Evolutionary conservation across 2,113 vertebrate genomes (phyloP), one percentile per base, ranked within the genome.

Genomic region (Anser brachyrhynchus): DNA sequence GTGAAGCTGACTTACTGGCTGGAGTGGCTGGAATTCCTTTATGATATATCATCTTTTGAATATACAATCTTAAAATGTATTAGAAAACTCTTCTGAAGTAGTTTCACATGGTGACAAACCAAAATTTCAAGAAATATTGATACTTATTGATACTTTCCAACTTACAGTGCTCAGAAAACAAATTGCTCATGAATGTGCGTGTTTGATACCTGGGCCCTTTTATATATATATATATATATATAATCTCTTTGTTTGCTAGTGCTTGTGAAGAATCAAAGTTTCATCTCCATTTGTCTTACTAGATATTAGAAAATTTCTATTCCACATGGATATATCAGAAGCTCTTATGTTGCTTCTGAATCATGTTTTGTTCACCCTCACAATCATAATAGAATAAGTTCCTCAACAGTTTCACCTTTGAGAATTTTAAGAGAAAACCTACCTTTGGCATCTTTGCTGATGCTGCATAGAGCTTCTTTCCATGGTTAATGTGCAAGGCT

Each of bases 141-240:
- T n/a, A 86, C 1, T 37, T 59, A 35, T 35, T 35, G 35, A 35
- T 35, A 35, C 8, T 54, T 81, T 70, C 10, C 18, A 62, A 10
- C 70, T 87, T 82, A 41, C 31, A 44, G 8, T 29, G 10, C 7
- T 65, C 9, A 84, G 23, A 79, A 58, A 77, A 55, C 2, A 84
- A 88, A 11, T 1, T 21, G 17, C 2, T 1, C 11, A 65, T 87
- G 17, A 58, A 25, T 16, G 3, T 39, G 3, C 1, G 10, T 59
- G 12, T 44, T 91, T 71, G 10, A 29, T 39, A 51, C 0, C 2
- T 72, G 31, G 51, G 11, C 57, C 43, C 41, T 18, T 17, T 44
- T 44, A 44, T 44, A 44, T 44, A 44, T 44, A 44, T 44, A 44
- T 44, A 16, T 17, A 44, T 44, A 44, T 39, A 39, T 44, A 44